Percentiles rank a stretch among this genome's conserved stretches.
phyloP scores from a whole-genome alignment of 1,140 invertebrate species.

The Dreissena rostriformis region DNA sequence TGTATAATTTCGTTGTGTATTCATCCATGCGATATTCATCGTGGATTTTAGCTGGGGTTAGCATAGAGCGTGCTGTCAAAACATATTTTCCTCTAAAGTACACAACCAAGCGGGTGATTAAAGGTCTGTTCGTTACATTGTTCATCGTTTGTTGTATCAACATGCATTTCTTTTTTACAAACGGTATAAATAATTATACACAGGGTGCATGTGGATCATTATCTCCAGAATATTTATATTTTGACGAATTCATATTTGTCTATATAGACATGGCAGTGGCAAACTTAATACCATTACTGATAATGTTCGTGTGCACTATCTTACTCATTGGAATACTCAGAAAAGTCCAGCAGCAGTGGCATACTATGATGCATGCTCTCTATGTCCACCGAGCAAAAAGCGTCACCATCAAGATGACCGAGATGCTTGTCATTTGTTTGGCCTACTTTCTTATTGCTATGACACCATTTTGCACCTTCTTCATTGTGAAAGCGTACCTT shows the following conservation, averaged over 20 bases:
- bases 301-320: conserved; percentile 64
- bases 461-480: conserved; percentile 64
- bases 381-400: conserved; percentile 13
- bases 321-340: conserved; percentile 55
- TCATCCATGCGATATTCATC: conserved; percentile 69
- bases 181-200: conserved; percentile 53
- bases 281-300: conserved; percentile 58
- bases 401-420: conserved; percentile 60
- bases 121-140: conserved; percentile 51
- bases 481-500: conserved; percentile 63
- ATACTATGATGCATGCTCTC: conserved; percentile 17
- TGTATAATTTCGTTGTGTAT: conserved; percentile 70
- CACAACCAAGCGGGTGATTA: conserved; percentile 42
- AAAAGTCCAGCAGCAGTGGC: conserved; percentile 10
- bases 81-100: conserved; percentile 64
- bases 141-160: conserved; percentile 57
- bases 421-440: conserved; percentile 67
- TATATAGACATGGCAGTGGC: conserved; percentile 66
- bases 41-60: conserved; percentile 72
- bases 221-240: conserved; percentile 50
- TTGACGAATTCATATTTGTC: conserved; percentile 64
- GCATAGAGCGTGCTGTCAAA: conserved; percentile 67
- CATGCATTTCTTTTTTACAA: conserved; percentile 68
- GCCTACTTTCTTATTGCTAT: conserved; percentile 69
- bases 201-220: conserved; percentile 31